phyloP scores from a whole-genome alignment of 2,797 vertebrate species.

The Enteromius anoplus region DNA sequence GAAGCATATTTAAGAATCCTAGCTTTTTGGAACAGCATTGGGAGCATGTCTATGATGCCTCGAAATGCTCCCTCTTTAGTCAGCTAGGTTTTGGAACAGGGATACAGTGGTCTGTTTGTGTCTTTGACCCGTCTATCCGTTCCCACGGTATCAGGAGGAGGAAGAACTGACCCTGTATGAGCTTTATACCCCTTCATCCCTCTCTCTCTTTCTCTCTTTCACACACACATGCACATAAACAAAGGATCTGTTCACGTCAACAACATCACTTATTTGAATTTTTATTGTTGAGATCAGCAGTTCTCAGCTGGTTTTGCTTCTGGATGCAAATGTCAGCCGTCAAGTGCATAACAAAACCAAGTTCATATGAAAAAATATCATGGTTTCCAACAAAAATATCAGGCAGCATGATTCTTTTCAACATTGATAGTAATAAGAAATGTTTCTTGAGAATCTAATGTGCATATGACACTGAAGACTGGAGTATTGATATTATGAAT shows the following conservation, averaged over 20 bases:
- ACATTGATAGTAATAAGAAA: neutral
- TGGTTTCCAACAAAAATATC: neutral
- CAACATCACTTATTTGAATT: constrained; percentile 20
- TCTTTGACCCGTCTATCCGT: constrained; percentile 52
- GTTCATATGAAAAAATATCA: neutral
- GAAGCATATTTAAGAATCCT: neutral
- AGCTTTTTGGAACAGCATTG: neutral
- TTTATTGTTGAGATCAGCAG: constrained; percentile 11
- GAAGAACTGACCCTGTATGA: constrained; percentile 37
- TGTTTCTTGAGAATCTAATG: neutral
- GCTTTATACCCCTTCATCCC: constrained; percentile 18
- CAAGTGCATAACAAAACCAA: neutral
- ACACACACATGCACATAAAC: constrained; percentile 15
- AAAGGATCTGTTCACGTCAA: constrained; percentile 34
- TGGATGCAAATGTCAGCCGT: neutral
- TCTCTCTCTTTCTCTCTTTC: neutral
- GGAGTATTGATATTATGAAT: no score
- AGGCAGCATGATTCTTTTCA: neutral
- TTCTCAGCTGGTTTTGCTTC: constrained; percentile 23
- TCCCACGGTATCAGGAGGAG: constrained; percentile 48
- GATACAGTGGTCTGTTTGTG: constrained; percentile 42
- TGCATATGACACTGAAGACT: neutral
- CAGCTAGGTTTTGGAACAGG: constrained; percentile 17
- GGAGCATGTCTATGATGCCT: constrained; percentile 1
- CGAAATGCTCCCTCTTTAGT: constrained; percentile 2